Evolutionary conservation across 2,797 vertebrate species (phyloP), one percentile per base, ranked within the genome.

Genomic region (Chelidonichthys spinosus): DNA sequence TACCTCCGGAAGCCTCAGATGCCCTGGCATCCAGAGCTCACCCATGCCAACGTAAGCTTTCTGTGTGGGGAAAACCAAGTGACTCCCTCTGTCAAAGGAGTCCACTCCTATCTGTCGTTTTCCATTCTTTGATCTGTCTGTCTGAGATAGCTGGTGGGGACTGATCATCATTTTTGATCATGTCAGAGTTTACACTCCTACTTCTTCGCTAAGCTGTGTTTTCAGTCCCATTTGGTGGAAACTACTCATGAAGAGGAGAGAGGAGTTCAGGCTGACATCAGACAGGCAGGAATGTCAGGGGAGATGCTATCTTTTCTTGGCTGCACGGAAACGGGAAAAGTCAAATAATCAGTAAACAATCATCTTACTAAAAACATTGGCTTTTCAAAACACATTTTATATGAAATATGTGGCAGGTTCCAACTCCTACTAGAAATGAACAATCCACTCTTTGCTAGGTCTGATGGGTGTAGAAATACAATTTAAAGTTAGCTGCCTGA

Each of bases 241-340:
- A 76, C 76, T 83, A 81, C 74, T 82, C 46, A 59, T 72, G 62
- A 44, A 72, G 69, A 73, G 65, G 69, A 72, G 68, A 82, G 85
- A 58, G 60, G 68, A 83, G 74, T 40, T 49, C 72, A 69, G 72
- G 74, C 81, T 84, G 79, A 80, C 79, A 79, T 74, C 63, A 85
- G 79, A 64, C 47, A 18, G 11, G 25, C 79, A 85, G 83, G 87
- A 91, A 90, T 90, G 86, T 89, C 67, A 81, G 71, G 54, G 53
- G 63, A 88, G 91, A 92, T 92, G 47, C 4, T 88, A 91, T 94
- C 89, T 73, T 55, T 71, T 52, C 25, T 66, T 78, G 74, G 55
- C 65, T 75, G 63, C 59, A n/a, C 67, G 72, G 61, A 80, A 81
- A 86, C 63, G 49, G 76, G 86, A 83, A 86, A 78, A 60, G 35